Percentiles rank a stretch among this genome's conserved stretches.
Evolutionary conservation across 30 jellyfish, hydroid and myxozoan genomes (phyloP).

Genomic region (Catostylus mosaicus): DNA sequence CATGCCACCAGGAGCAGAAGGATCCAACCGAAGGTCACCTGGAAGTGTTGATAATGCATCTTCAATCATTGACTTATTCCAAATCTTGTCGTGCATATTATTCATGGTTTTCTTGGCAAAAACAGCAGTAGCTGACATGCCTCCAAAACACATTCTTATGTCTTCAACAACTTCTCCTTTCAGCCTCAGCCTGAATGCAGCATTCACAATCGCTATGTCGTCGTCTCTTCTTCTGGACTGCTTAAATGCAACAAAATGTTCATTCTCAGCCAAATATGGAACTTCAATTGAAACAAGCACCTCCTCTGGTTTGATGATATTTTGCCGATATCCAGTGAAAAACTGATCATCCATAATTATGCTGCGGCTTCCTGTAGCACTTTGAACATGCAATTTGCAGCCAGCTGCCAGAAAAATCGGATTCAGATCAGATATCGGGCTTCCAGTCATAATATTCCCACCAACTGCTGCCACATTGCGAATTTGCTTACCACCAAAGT

Average conservation of each 20-base stretch:
- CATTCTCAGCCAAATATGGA: constrained; percentile 37
- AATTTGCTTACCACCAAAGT: constrained; percentile 46
- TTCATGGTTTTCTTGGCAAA: constrained; percentile 38
- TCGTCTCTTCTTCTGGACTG: constrained; percentile 48
- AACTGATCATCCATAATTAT: constrained; percentile 35
- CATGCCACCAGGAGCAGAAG: constrained; percentile 57
- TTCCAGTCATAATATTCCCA: constrained; percentile 37
- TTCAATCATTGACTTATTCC: constrained; percentile 37
- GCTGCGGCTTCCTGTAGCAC: neutral
- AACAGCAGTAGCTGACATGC: constrained; percentile 45
- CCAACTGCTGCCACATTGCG: constrained; percentile 51
- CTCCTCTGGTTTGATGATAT: constrained; percentile 36
- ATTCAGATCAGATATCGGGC: constrained; percentile 43
- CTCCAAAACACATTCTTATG: constrained; percentile 33
- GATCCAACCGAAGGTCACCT: constrained; percentile 17
- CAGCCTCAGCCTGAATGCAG: constrained; percentile 38
- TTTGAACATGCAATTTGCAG: constrained; percentile 6
- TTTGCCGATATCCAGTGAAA: constrained; percentile 36
- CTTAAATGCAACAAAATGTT: constrained; percentile 18
- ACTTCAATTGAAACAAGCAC: constrained; percentile 25
- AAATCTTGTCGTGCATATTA: constrained; percentile 9
- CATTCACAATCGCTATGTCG: constrained; percentile 43
- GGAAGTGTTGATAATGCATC: constrained; percentile 6
- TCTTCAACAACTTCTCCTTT: constrained; percentile 18
- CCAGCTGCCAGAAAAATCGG: constrained; percentile 50